Evolutionary conservation across 1,140 invertebrate species (phyloP).

Genomic region (Drosophila littoralis): DNA sequence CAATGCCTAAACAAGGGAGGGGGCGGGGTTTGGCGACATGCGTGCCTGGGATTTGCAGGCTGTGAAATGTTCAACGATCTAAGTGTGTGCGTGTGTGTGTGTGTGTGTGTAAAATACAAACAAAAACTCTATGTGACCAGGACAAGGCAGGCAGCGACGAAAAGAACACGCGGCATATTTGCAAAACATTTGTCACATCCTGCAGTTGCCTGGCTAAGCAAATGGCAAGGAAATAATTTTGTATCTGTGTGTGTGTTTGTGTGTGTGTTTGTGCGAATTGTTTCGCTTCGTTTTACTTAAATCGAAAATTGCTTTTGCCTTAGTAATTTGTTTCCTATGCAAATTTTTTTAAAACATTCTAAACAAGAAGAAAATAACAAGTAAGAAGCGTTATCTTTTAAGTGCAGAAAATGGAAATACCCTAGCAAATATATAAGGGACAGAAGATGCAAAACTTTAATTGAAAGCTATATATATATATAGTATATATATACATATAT

Average conservation of each 20-base stretch:
- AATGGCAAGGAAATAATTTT: constrained; percentile 69
- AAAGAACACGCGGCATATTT: constrained; percentile 54
- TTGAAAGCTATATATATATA: too few relatives aligned
- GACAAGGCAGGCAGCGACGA: constrained; percentile 1
- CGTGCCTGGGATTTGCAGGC: constrained; percentile 65
- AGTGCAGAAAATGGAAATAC: background rate
- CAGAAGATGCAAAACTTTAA: too few relatives aligned
- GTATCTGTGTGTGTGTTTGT: constrained; percentile 26
- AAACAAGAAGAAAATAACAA: constrained; percentile 5
- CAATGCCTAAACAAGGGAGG: constrained; percentile 48
- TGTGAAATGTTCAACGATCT: constrained; percentile 58
- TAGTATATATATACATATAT: background rate
- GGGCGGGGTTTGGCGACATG: background rate
- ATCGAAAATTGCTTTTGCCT: constrained; percentile 74
- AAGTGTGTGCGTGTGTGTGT: background rate
- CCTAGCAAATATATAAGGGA: background rate
- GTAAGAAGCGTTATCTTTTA: background rate
- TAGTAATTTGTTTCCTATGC: constrained; percentile 74
- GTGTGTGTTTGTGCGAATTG: constrained; percentile 29
- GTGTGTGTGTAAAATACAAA: constrained; percentile 26
- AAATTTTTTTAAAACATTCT: constrained; percentile 49
- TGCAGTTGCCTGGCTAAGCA: constrained; percentile 49
- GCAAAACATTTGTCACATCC: constrained; percentile 77
- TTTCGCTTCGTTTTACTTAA: constrained; percentile 62
- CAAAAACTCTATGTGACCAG: constrained; percentile 27